Evolutionary conservation across 2,888 invertebrate species (phyloP).

Genomic region (Drosophila sordidula): DNA sequence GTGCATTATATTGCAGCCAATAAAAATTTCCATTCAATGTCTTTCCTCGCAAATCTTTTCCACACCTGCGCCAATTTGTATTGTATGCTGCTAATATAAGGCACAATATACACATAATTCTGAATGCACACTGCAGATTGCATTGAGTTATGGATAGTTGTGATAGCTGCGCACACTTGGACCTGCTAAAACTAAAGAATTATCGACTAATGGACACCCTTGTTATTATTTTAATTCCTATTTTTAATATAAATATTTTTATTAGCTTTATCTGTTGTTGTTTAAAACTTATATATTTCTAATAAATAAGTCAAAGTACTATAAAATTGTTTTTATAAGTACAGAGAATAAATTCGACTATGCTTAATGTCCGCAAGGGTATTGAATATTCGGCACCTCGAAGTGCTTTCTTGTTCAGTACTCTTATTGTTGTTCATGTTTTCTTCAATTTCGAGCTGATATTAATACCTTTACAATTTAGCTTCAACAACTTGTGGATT

Average conservation of each 20-base stretch:
- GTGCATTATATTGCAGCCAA: constrained; percentile 39
- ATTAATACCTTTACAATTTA: background rate
- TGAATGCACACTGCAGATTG: constrained; percentile 1
- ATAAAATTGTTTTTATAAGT: too few species aligned
- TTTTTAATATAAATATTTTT: background rate
- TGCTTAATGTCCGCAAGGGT: too few species aligned
- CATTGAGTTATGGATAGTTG: background rate
- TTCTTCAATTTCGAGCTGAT: background rate
- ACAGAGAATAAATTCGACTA: too few species aligned
- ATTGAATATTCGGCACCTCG: too few species aligned
- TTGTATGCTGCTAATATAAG: constrained; percentile 3
- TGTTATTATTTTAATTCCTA: background rate
- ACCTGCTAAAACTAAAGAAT: background rate
- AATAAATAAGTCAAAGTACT: too few species aligned
- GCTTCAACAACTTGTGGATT: constrained; percentile 1
- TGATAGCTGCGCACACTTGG: background rate
- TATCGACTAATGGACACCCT: background rate
- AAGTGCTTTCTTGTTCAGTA: too few species aligned
- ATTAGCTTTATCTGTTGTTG: background rate
- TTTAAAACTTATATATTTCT: too few species aligned
- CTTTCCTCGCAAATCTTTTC: constrained; percentile 11
- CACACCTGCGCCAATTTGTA: constrained; percentile 18
- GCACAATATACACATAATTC: constrained; percentile 10
- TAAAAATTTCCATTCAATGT: constrained; percentile 14
- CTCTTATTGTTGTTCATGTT: too few species aligned